Base-by-base conservation (phyloP, 2,888 invertebrate genomes). In the Sarcophaga variegata region DNA sequence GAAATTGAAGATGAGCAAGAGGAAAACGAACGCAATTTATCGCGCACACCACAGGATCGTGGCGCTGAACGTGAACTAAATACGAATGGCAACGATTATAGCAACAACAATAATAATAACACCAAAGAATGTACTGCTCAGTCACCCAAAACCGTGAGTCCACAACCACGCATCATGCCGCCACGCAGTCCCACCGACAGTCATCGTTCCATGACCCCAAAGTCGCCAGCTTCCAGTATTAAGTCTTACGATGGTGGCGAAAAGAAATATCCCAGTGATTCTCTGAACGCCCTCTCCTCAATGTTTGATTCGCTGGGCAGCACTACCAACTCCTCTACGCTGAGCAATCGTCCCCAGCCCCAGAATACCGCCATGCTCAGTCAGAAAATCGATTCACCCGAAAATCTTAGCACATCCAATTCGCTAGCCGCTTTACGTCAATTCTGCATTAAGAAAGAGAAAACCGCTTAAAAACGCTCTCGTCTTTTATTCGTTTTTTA, bases 391-490 rank as follows among this genome's bases (percentile, higher is more conserved):
- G 88, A 91, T 64, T 89, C 90, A 3, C 91, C 92, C 22, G 93
- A 92, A 88, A 93, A 93, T 89, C 91, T 93, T 37, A 91, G 90
- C 82, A 91, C 92, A 60, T 96, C 98, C 91, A 98, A 99, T 93
- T 99, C 99, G 60, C 94, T 99, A 89, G 98, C 98, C 72, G 98
- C 98, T 54, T 94, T 99, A 89, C 99, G 99, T 93, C 98, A 98
- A 94, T 95, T 99, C 81, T 98, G 99, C 94, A 98, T 99, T 94
- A 98, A 98, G 95, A 98, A 98, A 91, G 98, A 98, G 91, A 93
- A 93, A 91, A 92, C 93, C 91, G 93, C 93, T 90, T 93, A 93
- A 92, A 89, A 89, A 88, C 87, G 88, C 88, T 89, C 85, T 89
- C 87, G 89, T 87, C 87, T 86, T 90, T 88, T 90, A 37, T 91